Base-by-base conservation (phyloP, 1,140 invertebrate species). In the Ips nitidus region DNA sequence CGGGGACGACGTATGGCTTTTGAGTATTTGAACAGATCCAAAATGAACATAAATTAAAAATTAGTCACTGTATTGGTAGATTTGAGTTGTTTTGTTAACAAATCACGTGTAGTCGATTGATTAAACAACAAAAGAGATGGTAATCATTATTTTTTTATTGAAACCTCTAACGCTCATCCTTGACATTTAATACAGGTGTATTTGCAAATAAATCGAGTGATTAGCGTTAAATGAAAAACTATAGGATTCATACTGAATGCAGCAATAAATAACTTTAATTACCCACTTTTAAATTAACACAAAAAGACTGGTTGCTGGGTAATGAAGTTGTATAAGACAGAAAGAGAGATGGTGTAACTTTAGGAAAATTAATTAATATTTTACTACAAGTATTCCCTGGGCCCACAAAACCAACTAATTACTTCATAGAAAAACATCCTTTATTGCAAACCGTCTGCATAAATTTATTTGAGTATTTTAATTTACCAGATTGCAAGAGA, bases 1-100 rank as follows among this genome's bases (percentile, higher is more conserved):
- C 7, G 38, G 57, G 42, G 52, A 5, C 41, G 56, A 66, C 45
- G 63, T 66, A 66, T 57, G 63, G 63, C 63, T 66, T 66, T 56
- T 45, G 41, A 39, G 53, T 56, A 57, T 66, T 41, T 64, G 45
- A 22, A 36, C 37, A 39, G n/a, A 43, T 61, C 45, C 22, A 22
- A 22, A 22, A 22, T 22, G 22, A 5, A 41, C 38, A 40, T 40
- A 40, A 38, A n/a, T 38, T 41, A 55, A 36, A 58, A n/a, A 58
- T 58, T 58, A 40, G 36, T 58, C 40, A 22, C 1, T 22, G 45
- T 50, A 6, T 50, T 3, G 6, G 45, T 8, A 3, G 45, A 50
- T 1, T 50, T 1, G 45, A 8, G 45, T 8, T 45, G 43, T 45
- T 8, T 45, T 45, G 43, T 4, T 5, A 8, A 45, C 43, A 45